A percentile compares a stretch with the other conserved stretches of the same genome.
Conservation (phyloP, 2,888 invertebrate species). For the Nomada goodeniana region DNA sequence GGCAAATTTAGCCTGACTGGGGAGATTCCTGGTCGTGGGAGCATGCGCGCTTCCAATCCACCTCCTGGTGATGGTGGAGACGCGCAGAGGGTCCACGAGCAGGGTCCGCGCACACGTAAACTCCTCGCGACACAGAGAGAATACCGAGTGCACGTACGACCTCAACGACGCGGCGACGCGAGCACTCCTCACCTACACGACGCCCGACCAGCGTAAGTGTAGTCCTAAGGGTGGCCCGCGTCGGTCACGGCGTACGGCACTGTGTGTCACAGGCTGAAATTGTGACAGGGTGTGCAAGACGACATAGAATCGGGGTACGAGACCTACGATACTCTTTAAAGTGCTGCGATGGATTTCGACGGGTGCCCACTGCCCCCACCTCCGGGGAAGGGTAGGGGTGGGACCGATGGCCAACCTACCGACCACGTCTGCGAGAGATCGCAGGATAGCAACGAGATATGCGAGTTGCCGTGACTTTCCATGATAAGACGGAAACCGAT, state of each 20-base stretch:
- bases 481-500: conserved; percentile 23
- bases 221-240: conserved; percentile 41
- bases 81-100: conserved; percentile 67
- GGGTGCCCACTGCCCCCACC: conserved; percentile 28
- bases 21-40: conserved; percentile 80
- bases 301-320: conserved; percentile 57
- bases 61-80: conserved; percentile 72
- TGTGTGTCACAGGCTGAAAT: conserved; percentile 68
- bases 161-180: not conserved
- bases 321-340: conserved; percentile 54
- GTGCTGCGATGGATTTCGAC: conserved; percentile 42
- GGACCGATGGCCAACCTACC: conserved; percentile 21
- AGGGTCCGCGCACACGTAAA: conserved; percentile 52
- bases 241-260: conserved; percentile 64
- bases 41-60: conserved; percentile 82
- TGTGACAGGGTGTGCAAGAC: conserved; percentile 66
- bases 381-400: conserved; percentile 7
- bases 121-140: conserved; percentile 39
- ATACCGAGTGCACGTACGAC: conserved; percentile 19
- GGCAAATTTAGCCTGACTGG: conserved; percentile 84
- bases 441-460: not conserved
- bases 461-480: not conserved
- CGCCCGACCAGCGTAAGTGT: conserved; percentile 1
- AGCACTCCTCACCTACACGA: conserved; percentile 17
- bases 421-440: not conserved